phyloP scores from a whole-genome alignment of 2,888 invertebrate species.

The Nebria salina region DNA sequence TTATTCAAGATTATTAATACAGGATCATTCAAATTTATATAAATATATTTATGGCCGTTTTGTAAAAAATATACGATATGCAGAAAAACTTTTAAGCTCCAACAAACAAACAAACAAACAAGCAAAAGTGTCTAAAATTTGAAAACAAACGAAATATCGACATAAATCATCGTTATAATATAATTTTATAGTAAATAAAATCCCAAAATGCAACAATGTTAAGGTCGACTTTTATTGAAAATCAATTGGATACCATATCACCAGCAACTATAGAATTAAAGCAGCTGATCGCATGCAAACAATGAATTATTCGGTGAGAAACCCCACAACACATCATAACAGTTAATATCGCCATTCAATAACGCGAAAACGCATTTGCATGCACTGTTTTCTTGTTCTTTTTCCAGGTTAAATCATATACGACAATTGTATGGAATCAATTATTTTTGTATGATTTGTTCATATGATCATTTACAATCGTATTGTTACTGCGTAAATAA shows the following conservation, averaged over 20 bases:
- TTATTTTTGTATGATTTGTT: too few species aligned
- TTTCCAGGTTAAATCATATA: background rate
- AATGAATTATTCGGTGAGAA: slow-evolving; percentile 7
- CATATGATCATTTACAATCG: too few species aligned
- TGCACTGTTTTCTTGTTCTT: background rate
- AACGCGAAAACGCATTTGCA: background rate
- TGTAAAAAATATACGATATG: too few species aligned
- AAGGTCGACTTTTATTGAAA: slow-evolving; percentile 41
- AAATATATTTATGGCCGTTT: too few species aligned
- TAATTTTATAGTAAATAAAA: background rate
- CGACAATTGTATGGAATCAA: background rate
- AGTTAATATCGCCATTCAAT: background rate
- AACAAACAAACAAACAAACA: too few species aligned
- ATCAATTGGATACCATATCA: slow-evolving; percentile 18
- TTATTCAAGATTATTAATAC: too few species aligned
- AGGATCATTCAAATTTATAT: too few species aligned
- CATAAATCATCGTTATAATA: too few species aligned
- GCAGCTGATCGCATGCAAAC: slow-evolving; percentile 35
- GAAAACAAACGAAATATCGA: too few species aligned
- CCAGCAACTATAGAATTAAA: slow-evolving; percentile 16
- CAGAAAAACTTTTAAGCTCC: too few species aligned
- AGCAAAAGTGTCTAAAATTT: too few species aligned
- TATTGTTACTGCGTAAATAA: too few species aligned
- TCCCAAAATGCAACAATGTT: slow-evolving; percentile 20
- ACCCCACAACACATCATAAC: background rate